Evolutionary conservation across 2,113 vertebrate genomes (phyloP).

Genomic region (Corythoichthys intestinalis): DNA sequence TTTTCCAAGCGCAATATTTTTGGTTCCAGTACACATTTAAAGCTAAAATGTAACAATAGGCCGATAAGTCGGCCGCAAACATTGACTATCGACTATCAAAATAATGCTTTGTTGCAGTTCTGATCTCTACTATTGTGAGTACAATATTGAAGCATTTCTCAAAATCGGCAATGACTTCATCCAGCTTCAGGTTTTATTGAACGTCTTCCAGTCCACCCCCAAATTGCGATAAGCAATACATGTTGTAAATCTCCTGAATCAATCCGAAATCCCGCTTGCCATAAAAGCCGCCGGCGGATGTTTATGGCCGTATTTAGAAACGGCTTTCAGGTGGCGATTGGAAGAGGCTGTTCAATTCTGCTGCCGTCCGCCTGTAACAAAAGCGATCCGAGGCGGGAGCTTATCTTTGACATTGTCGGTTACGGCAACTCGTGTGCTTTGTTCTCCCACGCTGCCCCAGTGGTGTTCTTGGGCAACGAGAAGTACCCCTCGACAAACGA

Average conservation of each 20-base stretch:
- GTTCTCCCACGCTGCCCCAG: constrained; percentile 53
- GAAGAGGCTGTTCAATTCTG: constrained; percentile 7
- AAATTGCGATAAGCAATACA: constrained; percentile 1
- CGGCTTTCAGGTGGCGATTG: neutral
- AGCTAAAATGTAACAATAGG: too few relatives aligned
- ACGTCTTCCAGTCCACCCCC: neutral
- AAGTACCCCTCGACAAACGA: constrained; percentile 97
- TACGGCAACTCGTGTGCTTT: neutral
- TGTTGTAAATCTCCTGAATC: constrained; percentile 9
- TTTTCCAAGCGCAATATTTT: too few relatives aligned
- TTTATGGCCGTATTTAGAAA: constrained; percentile 29
- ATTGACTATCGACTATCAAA: too few relatives aligned
- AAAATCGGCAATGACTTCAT: neutral
- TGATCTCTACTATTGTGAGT: too few relatives aligned
- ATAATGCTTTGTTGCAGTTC: too few relatives aligned
- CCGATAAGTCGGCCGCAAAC: too few relatives aligned
- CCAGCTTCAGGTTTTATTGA: neutral
- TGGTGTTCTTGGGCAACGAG: constrained; percentile 98
- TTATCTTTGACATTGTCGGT: neutral
- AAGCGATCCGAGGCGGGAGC: neutral
- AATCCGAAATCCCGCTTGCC: constrained; percentile 27
- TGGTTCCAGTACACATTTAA: too few relatives aligned
- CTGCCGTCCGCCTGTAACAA: constrained; percentile 18
- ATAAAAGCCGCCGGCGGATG: constrained; percentile 23
- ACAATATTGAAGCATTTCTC: too few relatives aligned